Evolutionary conservation across 2,888 invertebrate genomes (phyloP), one percentile per base, ranked within the genome.

Genomic region (Erebia palarica): DNA sequence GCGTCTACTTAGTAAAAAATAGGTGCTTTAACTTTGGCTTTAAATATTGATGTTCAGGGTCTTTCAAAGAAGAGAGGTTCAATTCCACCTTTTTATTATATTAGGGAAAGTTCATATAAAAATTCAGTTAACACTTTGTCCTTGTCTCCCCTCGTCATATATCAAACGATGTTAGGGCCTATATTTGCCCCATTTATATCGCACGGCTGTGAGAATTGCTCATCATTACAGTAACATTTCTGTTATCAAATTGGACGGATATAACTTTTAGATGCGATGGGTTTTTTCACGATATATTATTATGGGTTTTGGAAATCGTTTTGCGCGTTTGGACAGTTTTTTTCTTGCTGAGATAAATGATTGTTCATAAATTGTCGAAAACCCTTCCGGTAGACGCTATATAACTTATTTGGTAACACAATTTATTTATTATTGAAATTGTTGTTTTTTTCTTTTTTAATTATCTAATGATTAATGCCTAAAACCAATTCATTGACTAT

Each of bases 201-300:
- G 68, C 61, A 64, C 68, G 59, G 69, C 61, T 67, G 59, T 68
- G 57, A 65, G 71, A 74, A 75, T 73, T 71, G 78, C 76, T 74
- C 68, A 65, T 74, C 73, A 65, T 73, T 73, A 71, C 69, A 63
- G 71, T 69, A 71, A 73, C 72, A 69, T 75, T 74, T 73, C 63
- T 71, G 72, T 71, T 73, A 73, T 70, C 73, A 75, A 75, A 73
- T 75, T 72, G 70, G 70, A 72, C 70, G 70, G 68, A 65, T 69
- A 73, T 75, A 75, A 70, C 74, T 53, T 66, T 68, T 71, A 72
- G 70, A 66, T 74, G 53, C 72, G 72, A 74, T 74, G 70, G 72
- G 68, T 69, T 69, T 73, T 74, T 71, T 74, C 69, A 59, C 60
- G 67, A 73, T 73, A 73, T 73, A 74, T 66, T 69, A 63, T 63